Conservation (phyloP, 2,113 vertebrate species). For the Zapus hudsonius region DNA sequence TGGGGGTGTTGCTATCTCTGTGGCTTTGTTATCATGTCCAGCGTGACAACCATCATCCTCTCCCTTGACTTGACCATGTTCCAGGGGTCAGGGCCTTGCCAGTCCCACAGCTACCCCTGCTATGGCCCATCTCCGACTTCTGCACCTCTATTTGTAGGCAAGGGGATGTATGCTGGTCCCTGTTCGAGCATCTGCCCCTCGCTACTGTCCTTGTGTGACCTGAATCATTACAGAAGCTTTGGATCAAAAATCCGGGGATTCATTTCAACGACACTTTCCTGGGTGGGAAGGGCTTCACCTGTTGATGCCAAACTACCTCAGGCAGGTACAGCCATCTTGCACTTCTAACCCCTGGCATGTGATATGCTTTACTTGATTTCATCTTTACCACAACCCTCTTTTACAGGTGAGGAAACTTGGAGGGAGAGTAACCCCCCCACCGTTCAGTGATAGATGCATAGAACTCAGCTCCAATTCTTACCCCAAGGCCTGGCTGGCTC, state of each 20-base stretch:
- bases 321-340: too few relatives aligned
- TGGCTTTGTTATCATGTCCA: not conserved
- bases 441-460: fast-evolving
- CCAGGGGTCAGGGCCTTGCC: not conserved
- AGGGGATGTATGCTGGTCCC: fast-evolving
- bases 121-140: fast-evolving
- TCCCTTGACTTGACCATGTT: not conserved
- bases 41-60: too few relatives aligned
- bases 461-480: not conserved
- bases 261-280: fast-evolving
- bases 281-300: fast-evolving
- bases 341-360: not conserved
- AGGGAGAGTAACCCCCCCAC: too few relatives aligned
- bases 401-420: not conserved
- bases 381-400: not conserved
- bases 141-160: not conserved
- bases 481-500: not conserved
- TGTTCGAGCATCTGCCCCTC: not conserved
- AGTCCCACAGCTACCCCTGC: not conserved
- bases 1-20: not conserved
- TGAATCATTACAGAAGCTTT: not conserved
- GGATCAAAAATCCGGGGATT: not conserved
- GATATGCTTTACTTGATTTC: too few relatives aligned
- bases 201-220: not conserved
- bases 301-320: fast-evolving